Evolutionary conservation across 2,113 vertebrate species (phyloP), one percentile per base, ranked within the genome.

Genomic region (Lynx canadensis): DNA sequence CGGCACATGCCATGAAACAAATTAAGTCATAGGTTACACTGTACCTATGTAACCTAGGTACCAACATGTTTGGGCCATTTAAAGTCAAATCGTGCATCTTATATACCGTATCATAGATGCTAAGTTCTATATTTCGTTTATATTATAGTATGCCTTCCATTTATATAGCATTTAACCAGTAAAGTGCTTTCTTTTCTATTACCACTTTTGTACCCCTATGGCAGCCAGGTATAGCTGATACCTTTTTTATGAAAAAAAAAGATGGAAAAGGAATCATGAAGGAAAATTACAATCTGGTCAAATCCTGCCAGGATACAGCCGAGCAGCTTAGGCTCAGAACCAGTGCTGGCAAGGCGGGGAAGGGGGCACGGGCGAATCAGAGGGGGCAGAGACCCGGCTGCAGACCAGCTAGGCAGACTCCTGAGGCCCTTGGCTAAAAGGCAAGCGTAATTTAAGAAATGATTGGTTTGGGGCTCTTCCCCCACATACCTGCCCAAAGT

Each of bases 241-340:
- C 65, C 80, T 86, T 82, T 85, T 91, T 89, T 63, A 79, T 76
- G 95, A 83, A 96, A 92, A 94, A 92, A 94, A 93, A 90, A 94
- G 91, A 95, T 71, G 80, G 71, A 57, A 95, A 92, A 48, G 10
- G 50, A 76, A 94, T 79, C 45, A 48, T 78, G 90, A 97, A 94
- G 91, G 91, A 91, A 97, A 97, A 89, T 97, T 97, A 79, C 68
- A 94, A 55, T 45, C 91, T 91, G 45, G 38, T 97, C 84, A 33
- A 6, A 90, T 96, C 74, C 60, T 94, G 50, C 91, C 84, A 89
- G 76, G 36, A 83, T 45, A 60, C 4, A 4, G 41, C 33, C 23
- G 74, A 90, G 18, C 5, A 0, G 69, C 85, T 76, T 31, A 45
- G 41, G 55, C 52, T 93, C 78, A 85, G 65, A 50, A 41, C 8